Conservation (phyloP, 1,140 invertebrate species). For the Apis mellifera region Amel_HAv3.1 CM009941.2:14480001-14480500, state of each 20-base stretch:
- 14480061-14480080: constrained; percentile 73
- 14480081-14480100: constrained; percentile 74
- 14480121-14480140: constrained; percentile 4
- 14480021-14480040: constrained; percentile 72
- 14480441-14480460: no score
- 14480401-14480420: neutral
- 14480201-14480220: neutral
- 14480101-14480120: neutral
- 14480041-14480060: constrained; percentile 75
- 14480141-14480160: neutral
- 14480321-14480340: no score
- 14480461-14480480: no score
- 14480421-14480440: no score
- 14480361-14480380: constrained; percentile 7
- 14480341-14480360: neutral
- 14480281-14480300: neutral
- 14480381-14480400: constrained; percentile 6
- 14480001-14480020: constrained; percentile 60
- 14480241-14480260: neutral
- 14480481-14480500: no score
- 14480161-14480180: neutral
- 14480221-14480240: neutral
- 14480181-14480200: constrained; percentile 22
- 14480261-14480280: neutral
- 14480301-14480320: neutral